Evolutionary conservation across 2,888 invertebrate genomes (phyloP), one percentile per base, ranked within the genome.

Genomic region (Euspilapteryx auroguttella): DNA sequence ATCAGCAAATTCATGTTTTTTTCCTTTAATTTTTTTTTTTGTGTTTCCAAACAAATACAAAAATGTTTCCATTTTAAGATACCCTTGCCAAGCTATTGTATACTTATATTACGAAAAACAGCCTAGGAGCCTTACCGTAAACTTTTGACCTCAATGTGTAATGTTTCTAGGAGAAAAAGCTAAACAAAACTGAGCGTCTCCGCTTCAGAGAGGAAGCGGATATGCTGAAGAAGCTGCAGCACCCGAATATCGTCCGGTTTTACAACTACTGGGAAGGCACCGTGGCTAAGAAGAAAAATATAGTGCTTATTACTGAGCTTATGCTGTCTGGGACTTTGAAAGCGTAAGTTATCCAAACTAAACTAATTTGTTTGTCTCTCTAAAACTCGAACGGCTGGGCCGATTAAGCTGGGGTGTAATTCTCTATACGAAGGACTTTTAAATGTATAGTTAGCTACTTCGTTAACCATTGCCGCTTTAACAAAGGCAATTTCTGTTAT

Each of bases 241-340:
- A 99, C 71, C 94, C 96, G 11, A 97, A 97, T 71, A 97, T 97
- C 48, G 96, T 97, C 32, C 80, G 96, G 14, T 97, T 96, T 76
- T 99, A 97, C 77, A 98, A 99, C 71, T 98, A 97, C 64, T 99
- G 98, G 97, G 98, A 99, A 71, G 91, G 92, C 31, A 86, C 87
- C 22, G 85, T 87, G 35, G 87, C 89, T 21, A 94, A 94, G 68
- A 88, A 91, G 65, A 95, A 95, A 76, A 96, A 96, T 57, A 96
- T 99, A 47, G 98, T 99, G 31, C 84, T 99, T 44, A 97, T 99
- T 46, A 99, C 99, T 1, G 99, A 99, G 71, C 84, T 99, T 29
- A 99, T 99, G 99, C 89, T 99, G 35, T 97, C 97, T 21, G 99
- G 99, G 38, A 99, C 99, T 14, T 78, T 99, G 11, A 98, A 99